Percentiles rank a stretch among this genome's conserved stretches.
phyloP scores from a whole-genome alignment of 1,140 invertebrate genomes.

The Helicorthomorpha holstii region DNA sequence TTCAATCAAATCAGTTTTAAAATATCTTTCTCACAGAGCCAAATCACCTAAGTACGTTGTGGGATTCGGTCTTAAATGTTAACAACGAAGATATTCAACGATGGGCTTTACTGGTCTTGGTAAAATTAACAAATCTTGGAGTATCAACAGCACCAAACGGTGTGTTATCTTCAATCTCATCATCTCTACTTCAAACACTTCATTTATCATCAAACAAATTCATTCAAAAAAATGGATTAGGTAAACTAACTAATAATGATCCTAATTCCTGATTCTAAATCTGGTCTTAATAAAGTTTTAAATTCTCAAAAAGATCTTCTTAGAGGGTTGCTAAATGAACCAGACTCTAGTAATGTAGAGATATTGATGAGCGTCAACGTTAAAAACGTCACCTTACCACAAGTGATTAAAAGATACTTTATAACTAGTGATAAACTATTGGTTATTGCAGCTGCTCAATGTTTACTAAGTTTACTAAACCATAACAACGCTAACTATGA shows the following conservation, averaged over 20 bases:
- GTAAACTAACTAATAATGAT: not conserved
- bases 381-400: not conserved
- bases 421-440: not conserved
- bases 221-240: not conserved
- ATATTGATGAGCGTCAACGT: not conserved
- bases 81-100: not conserved
- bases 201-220: not conserved
- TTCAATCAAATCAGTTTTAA: no score
- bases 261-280: not conserved
- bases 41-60: not conserved
- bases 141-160: not conserved
- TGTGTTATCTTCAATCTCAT: not conserved
- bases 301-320: not conserved
- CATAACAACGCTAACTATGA: not conserved
- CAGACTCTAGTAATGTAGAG: not conserved
- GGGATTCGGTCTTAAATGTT: not conserved
- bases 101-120: not conserved
- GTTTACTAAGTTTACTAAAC: not conserved
- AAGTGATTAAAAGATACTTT: not conserved
- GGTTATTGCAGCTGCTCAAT: not conserved
- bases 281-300: not conserved
- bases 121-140: not conserved
- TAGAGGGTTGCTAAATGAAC: not conserved
- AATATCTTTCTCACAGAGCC: not conserved
- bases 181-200: not conserved